A percentile compares a stretch with the other conserved stretches of the same genome.
Evolutionary conservation across 92 coral and sea anemone genomes (phyloP).

Genomic region (Paragorgia papillata): DNA sequence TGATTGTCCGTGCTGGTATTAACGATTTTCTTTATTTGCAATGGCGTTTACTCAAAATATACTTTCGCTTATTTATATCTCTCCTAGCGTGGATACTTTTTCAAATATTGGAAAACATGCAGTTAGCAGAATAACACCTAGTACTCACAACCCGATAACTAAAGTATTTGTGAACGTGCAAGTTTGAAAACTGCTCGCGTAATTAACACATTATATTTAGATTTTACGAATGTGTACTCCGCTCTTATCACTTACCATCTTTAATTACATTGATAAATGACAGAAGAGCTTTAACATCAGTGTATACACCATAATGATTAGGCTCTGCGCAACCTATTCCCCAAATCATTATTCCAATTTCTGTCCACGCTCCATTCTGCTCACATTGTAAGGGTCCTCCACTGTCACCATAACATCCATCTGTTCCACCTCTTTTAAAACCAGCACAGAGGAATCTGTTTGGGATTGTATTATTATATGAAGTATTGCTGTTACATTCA

Average conservation of each 20-base stretch:
- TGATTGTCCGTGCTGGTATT: too few species aligned
- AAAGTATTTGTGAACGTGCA: too few species aligned
- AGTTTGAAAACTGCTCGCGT: too few species aligned
- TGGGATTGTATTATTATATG: constrained; percentile 35
- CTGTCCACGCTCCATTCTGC: constrained; percentile 50
- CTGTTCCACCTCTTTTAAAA: constrained; percentile 48
- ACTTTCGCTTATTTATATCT: too few species aligned
- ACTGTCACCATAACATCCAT: constrained; percentile 65
- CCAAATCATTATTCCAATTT: constrained; percentile 60
- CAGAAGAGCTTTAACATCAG: constrained; percentile 44
- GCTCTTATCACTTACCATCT: constrained; percentile 9
- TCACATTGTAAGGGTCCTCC: constrained; percentile 61
- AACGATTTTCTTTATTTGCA: too few species aligned
- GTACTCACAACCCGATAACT: too few species aligned
- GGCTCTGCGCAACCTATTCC: constrained; percentile 55
- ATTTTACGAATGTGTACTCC: too few species aligned
- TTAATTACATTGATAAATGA: constrained; percentile 50
- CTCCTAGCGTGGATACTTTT: too few species aligned
- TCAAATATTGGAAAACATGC: too few species aligned
- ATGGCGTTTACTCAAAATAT: too few species aligned
- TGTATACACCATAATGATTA: constrained; percentile 54
- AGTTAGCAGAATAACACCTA: too few species aligned
- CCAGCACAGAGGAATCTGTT: constrained; percentile 59
- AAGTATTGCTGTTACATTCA: constrained; percentile 37
- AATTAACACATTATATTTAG: too few species aligned